Conservation (phyloP, 1,140 invertebrate species). For the Zophobas atratus region DNA sequence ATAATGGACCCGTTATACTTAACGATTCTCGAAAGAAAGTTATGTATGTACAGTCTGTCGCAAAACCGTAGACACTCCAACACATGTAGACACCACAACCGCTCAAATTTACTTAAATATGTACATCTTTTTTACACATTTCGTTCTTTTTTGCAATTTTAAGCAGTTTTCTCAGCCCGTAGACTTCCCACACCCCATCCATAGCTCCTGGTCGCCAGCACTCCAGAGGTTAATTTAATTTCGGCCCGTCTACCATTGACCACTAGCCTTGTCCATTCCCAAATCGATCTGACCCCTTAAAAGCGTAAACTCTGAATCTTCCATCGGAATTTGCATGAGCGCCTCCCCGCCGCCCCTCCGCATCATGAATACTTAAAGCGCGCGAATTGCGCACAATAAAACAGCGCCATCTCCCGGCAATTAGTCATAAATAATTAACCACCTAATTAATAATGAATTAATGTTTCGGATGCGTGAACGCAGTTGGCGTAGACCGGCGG, state of each 20-base stretch:
- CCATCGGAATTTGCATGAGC: background rate
- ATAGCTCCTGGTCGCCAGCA: too few species aligned
- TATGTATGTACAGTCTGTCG: too few species aligned
- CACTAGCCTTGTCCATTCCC: background rate
- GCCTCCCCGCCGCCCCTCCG: background rate
- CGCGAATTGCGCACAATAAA: slow-evolving; percentile 15
- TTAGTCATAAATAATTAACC: slow-evolving; percentile 27
- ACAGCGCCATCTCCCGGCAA: slow-evolving; percentile 17
- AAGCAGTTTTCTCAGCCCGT: too few species aligned
- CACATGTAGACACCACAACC: too few species aligned
- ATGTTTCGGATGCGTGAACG: slow-evolving; percentile 29
- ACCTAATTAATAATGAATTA: slow-evolving; percentile 32
- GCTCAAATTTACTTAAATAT: too few species aligned
- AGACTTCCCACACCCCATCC: too few species aligned
- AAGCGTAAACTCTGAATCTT: background rate
- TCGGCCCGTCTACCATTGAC: background rate
- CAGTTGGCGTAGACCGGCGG: slow-evolving; percentile 26
- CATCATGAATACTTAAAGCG: background rate
- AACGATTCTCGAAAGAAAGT: too few species aligned
- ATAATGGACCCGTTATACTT: too few species aligned
- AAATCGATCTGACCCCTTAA: background rate
- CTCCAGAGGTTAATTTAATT: too few species aligned
- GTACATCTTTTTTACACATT: too few species aligned
- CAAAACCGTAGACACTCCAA: too few species aligned
- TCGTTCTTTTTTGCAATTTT: too few species aligned